Conservation (phyloP, 2,113 vertebrate genomes). For the Prochilodus magdalenae region DNA sequence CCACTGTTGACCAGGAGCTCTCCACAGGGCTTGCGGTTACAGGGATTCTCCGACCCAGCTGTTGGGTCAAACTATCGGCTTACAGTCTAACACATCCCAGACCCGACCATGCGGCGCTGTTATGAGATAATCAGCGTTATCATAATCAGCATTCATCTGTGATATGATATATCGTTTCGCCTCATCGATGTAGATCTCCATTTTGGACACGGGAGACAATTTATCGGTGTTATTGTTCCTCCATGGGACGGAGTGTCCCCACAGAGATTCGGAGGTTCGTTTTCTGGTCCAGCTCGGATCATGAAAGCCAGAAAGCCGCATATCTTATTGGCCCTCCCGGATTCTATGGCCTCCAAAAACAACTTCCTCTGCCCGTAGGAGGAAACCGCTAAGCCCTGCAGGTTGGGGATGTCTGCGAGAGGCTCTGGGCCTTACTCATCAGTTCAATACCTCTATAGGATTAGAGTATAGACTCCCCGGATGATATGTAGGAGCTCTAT, state of each 20-base stretch:
- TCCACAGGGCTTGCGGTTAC: too few relatives aligned
- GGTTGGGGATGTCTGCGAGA: constrained; percentile 32
- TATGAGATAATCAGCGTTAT: too few relatives aligned
- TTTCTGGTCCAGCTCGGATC: constrained; percentile 16
- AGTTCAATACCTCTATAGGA: neutral
- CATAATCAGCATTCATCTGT: neutral
- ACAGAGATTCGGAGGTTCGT: constrained; percentile 14
- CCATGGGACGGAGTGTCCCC: constrained; percentile 41
- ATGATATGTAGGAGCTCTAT: neutral
- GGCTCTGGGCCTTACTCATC: neutral
- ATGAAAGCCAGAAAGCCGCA: neutral
- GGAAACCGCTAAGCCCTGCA: constrained; percentile 26
- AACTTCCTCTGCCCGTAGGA: constrained; percentile 58
- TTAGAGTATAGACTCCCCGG: neutral
- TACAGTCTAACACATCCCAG: too few relatives aligned
- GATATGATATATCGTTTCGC: too few relatives aligned
- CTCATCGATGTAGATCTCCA: neutral
- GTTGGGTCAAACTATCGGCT: too few relatives aligned
- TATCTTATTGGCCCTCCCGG: constrained; percentile 55
- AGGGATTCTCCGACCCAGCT: too few relatives aligned
- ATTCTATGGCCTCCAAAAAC: constrained; percentile 45
- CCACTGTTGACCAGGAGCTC: too few relatives aligned
- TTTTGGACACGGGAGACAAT: constrained; percentile 29
- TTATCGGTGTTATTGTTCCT: constrained; percentile 46
- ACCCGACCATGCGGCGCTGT: too few relatives aligned